A percentile compares a stretch with the other conserved stretches of the same genome.
Conservation (phyloP, 35 echinoderm and acorn worm genomes). For the Anneissia japonica region DNA sequence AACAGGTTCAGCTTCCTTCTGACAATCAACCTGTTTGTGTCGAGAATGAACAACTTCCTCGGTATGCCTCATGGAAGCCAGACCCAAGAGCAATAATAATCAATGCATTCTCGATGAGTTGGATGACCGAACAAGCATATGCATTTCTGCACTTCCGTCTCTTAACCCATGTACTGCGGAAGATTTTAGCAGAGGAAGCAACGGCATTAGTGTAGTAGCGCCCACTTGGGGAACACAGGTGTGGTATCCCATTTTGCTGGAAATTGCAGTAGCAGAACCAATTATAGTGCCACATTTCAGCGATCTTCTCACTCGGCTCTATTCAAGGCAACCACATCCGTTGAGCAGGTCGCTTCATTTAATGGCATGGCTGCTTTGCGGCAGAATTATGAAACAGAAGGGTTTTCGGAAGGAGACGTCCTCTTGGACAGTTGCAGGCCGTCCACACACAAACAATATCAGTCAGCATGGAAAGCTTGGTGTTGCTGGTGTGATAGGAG, state of each 20-base stretch:
- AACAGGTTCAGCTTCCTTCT: neutral
- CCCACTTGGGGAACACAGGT: neutral
- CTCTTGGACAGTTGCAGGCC: slow-evolving; percentile 6
- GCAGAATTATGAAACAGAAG: slow-evolving; percentile 2
- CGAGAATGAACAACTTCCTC: slow-evolving; percentile 13
- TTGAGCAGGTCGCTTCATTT: neutral
- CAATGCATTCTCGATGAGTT: neutral
- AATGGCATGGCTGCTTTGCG: neutral
- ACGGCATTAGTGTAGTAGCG: neutral
- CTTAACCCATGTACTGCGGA: neutral
- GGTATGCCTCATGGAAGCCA: slow-evolving; percentile 3
- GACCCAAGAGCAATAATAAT: neutral
- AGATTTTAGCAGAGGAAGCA: neutral
- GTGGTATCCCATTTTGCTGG: slow-evolving; percentile 11
- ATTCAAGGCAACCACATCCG: neutral
- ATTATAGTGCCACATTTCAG: neutral
- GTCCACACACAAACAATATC: neutral
- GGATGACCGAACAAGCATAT: neutral
- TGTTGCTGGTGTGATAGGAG: slow-evolving; percentile 27
- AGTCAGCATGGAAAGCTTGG: neutral
- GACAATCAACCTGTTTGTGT: slow-evolving; percentile 15
- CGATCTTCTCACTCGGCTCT: slow-evolving; percentile 5
- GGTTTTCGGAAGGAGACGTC: slow-evolving; percentile 9
- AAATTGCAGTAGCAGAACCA: neutral
- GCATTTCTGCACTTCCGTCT: slow-evolving; percentile 11